Base-by-base conservation (phyloP, 2,888 invertebrate species). In the Parelbella ahira region DNA sequence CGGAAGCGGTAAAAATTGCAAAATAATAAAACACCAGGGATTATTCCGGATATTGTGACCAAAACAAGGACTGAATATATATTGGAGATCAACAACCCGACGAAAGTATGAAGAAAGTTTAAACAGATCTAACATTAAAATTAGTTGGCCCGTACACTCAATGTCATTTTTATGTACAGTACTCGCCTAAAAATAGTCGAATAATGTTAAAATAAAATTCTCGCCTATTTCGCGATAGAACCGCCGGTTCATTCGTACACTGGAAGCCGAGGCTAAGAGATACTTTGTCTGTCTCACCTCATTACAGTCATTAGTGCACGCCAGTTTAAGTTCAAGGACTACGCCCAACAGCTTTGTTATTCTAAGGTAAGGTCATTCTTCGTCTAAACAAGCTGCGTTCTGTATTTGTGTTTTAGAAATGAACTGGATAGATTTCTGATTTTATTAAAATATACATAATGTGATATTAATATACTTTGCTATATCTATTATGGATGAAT, bases 291-390 rank as follows among this genome's bases (percentile, higher is more conserved):
- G 50, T 55, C 57, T 55, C 56, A 55, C 43, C 51, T 60, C 57
- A 49, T 56, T 49, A 49, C 46, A 44, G 42, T 54, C 53, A 53
- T 56, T 57, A 58, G 62, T 55, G 61, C 43, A 49, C 50, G 51
- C 20, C 53, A 63, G 65, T 69, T 71, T 62, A 78, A 79, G 82
- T 81, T 82, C 77, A 82, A 80, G 81, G 81, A 60, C 60, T 54
- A 30, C 46, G 47, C 46, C 48, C 45, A 43, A 49, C 44, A 44
- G 34, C 46, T 68, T 67, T 70, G 57, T 68, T 68, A 67, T 57
- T 54, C 50, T 49, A 59, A 71, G 76, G 76, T 76, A 59, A 65
- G 65, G 20, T 44, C 32, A 36, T 36, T 8, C n/a, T 9, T 29
- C 15, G 7, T 23, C 18, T 25, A 39, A 7, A 30, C 12, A 8